Conservation (phyloP, 1,140 invertebrate genomes). For the Drosophila eugracilis region DNA sequence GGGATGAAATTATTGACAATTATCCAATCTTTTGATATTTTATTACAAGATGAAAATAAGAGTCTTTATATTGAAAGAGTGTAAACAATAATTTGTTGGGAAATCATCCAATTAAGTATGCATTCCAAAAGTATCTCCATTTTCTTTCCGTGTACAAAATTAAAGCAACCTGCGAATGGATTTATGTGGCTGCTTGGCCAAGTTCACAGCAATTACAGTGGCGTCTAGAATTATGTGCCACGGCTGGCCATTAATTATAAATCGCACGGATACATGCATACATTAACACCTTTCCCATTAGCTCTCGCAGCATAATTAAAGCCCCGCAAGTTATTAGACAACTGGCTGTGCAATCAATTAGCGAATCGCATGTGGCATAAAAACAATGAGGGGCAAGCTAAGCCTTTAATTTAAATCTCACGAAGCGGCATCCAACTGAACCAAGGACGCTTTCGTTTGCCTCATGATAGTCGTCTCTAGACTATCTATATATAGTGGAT, state of each 20-base stretch:
- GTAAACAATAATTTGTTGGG: too few relatives aligned
- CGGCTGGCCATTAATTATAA: conserved; percentile 65
- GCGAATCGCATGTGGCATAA: conserved; percentile 47
- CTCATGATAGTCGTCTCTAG: conserved; percentile 5
- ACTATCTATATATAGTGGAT: conserved; percentile 19
- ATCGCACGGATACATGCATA: conserved; percentile 40
- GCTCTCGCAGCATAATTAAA: conserved; percentile 76
- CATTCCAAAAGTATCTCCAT: background rate
- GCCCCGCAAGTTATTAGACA: conserved; percentile 75
- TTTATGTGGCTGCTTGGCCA: conserved; percentile 51
- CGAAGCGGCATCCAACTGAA: conserved; percentile 37
- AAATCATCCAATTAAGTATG: background rate
- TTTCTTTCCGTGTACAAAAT: background rate
- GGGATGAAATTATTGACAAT: too few relatives aligned
- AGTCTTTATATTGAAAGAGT: too few relatives aligned
- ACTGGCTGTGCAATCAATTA: conserved; percentile 80
- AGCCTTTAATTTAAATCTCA: conserved; percentile 78
- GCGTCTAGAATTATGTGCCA: conserved; percentile 57
- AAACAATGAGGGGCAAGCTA: conserved; percentile 55
- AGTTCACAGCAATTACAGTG: conserved; percentile 77
- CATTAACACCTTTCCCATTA: conserved; percentile 78
- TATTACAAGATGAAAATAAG: too few relatives aligned
- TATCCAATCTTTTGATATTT: too few relatives aligned
- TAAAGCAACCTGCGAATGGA: conserved; percentile 26
- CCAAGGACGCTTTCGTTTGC: conserved; percentile 71